Evolutionary conservation across 2,888 invertebrate species (phyloP).

Genomic region (Diogma glabrata): DNA sequence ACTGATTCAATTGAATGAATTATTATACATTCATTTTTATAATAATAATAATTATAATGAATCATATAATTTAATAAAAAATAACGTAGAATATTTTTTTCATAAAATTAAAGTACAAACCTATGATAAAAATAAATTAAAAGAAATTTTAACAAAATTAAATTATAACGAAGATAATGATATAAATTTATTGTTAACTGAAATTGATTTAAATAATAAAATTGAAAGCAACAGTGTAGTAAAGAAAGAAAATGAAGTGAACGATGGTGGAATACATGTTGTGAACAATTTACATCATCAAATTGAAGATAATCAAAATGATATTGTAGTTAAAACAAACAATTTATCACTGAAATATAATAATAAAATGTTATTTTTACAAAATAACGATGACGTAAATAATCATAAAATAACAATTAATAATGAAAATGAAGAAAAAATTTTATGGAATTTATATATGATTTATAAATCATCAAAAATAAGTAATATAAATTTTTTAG

Average conservation of each 20-base stretch:
- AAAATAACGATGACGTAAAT: slow-evolving; percentile 30
- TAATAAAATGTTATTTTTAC: slow-evolving; percentile 1
- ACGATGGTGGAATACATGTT: not conserved
- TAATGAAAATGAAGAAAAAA: slow-evolving; percentile 5
- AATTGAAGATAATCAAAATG: not conserved
- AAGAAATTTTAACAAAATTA: not conserved
- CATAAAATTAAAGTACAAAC: slow-evolving; percentile 3
- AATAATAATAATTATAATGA: not conserved
- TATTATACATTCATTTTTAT: not conserved
- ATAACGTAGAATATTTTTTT: not conserved
- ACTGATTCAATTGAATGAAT: not conserved
- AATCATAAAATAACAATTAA: slow-evolving; percentile 29
- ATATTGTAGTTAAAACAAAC: slow-evolving; percentile 30
- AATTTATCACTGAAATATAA: slow-evolving; percentile 23
- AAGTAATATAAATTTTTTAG: slow-evolving; percentile 7
- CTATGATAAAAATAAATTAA: not conserved
- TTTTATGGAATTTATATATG: slow-evolving; percentile 8
- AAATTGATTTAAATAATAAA: not conserved
- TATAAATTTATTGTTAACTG: not conserved
- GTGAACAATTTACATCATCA: too few species aligned
- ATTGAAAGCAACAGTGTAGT: not conserved
- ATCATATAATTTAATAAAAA: slow-evolving; percentile 7
- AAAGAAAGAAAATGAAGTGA: not conserved
- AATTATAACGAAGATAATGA: slow-evolving; percentile 6
- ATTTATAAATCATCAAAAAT: slow-evolving; percentile 6